Evolutionary conservation across 2,888 invertebrate genomes (phyloP), one percentile per base, ranked within the genome.

Genomic region (Euclidia mi): DNA sequence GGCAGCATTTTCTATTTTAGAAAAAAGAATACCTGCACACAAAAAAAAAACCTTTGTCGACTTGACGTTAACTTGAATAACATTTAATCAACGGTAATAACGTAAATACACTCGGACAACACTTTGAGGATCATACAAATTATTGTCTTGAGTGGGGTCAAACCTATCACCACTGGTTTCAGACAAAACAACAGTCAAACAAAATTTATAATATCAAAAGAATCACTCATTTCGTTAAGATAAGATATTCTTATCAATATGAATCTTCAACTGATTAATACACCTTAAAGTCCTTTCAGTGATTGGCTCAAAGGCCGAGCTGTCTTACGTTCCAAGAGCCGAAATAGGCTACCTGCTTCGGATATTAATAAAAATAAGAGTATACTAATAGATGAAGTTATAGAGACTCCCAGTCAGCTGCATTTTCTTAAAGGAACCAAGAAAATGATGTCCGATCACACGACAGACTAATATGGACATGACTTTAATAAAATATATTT

Each of bases 391-490:
- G 88, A 87, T 79, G 80, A 90, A 89, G 85, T 90, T 90, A 91
- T 86, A 84, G 82, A 90, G 89, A 83, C 83, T 87, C 81, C 83
- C 71, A 91, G 90, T 90, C 91, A 91, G 92, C 91, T 93, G 92
- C 92, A 93, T 92, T 94, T 93, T 93, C 94, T 92, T 92, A 88
- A 91, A 92, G 90, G 91, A 90, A 82, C 92, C 85, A 85, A 89
- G 93, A 89, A 92, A 92, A 91, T 88, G 89, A 91, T 90, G 92
- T 88, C 88, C 88, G 88, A 90, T 90, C 88, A 83, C 47, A 82
- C 57, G 82, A 56, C 53, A 52, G 65, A 45, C 46, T 78, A 66
- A 10, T 58, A 17, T 75, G 85, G 92, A 91, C 77, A 18, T 2
- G 32, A 11, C 12, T 2, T 35, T 14, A 17, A 32, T 32, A 0